Evolutionary conservation across 1,140 invertebrate species (phyloP).

Genomic region (Oreohelix idahoensis): DNA sequence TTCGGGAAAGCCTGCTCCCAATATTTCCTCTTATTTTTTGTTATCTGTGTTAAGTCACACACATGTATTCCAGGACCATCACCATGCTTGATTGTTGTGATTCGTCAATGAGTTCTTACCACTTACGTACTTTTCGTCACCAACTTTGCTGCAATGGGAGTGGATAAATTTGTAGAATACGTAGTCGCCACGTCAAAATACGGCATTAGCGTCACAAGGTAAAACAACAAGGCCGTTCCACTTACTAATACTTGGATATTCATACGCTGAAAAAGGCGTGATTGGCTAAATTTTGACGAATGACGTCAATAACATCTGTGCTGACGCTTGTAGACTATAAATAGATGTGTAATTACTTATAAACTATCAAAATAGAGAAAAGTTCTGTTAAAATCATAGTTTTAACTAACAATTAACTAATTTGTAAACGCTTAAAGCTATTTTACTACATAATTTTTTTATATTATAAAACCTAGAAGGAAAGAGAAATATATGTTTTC

Average conservation of each 20-base stretch:
- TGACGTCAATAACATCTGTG: constrained; percentile 38
- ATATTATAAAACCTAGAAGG: too few species aligned
- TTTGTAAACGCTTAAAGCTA: too few species aligned
- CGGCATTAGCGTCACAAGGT: constrained; percentile 87
- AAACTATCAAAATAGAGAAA: too few species aligned
- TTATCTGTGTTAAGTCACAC: constrained; percentile 23
- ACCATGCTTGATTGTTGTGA: constrained; percentile 68
- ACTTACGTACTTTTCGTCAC: constrained; percentile 95
- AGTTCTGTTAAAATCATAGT: too few species aligned
- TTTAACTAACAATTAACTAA: too few species aligned
- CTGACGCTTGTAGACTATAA: constrained; percentile 33
- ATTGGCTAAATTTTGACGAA: constrained; percentile 25
- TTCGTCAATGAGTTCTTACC: constrained; percentile 81
- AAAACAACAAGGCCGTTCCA: constrained; percentile 65
- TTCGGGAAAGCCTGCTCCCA: background rate
- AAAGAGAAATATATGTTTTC: too few species aligned
- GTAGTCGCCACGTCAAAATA: constrained; percentile 95
- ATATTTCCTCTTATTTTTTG: background rate
- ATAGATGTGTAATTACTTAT: constrained; percentile 14
- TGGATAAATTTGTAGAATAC: constrained; percentile 90
- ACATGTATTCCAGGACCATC: constrained; percentile 37
- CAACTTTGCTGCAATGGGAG: constrained; percentile 91
- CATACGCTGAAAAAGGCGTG: background rate
- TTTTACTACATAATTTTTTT: too few species aligned
- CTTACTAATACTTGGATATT: constrained; percentile 25